phyloP scores from a whole-genome alignment of 92 coral and sea anemone species.

The Phenganax marumi region DNA sequence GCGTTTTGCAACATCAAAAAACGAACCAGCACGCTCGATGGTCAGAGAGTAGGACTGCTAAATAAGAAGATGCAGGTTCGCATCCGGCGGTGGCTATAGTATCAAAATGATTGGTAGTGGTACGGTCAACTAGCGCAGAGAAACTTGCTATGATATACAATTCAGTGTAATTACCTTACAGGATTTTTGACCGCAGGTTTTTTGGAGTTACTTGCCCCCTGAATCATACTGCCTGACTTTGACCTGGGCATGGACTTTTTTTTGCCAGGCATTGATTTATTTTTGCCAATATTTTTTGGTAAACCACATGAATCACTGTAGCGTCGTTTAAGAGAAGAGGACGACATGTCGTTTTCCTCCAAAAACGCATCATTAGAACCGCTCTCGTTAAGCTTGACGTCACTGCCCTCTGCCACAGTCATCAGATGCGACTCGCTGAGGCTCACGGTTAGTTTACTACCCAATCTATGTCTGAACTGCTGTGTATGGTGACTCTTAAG shows the following conservation, averaged over 20 bases:
- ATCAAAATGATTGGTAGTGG: too few species aligned
- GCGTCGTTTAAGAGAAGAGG: neutral
- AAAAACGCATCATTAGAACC: constrained; percentile 18
- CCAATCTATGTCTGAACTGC: constrained; percentile 63
- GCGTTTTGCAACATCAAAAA: too few species aligned
- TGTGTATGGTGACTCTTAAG: constrained; percentile 40
- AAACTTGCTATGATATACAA: too few species aligned
- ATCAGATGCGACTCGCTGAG: constrained; percentile 89
- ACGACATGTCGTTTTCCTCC: neutral
- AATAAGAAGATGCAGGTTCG: too few species aligned
- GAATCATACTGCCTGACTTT: constrained; percentile 25
- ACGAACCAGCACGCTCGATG: too few species aligned
- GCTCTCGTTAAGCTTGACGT: constrained; percentile 38
- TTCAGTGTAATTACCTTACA: neutral
- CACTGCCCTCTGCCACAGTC: constrained; percentile 58
- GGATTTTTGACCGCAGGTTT: neutral
- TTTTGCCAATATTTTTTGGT: neutral
- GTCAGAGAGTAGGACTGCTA: too few species aligned
- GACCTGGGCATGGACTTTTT: neutral
- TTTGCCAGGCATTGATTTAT: neutral
- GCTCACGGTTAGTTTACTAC: constrained; percentile 75
- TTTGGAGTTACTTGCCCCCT: neutral
- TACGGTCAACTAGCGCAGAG: too few species aligned
- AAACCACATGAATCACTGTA: constrained; percentile 1
- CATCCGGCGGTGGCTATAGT: too few species aligned